Conservation (phyloP, 2,888 invertebrate species). For the Steinernema carpocapsae region DNA sequence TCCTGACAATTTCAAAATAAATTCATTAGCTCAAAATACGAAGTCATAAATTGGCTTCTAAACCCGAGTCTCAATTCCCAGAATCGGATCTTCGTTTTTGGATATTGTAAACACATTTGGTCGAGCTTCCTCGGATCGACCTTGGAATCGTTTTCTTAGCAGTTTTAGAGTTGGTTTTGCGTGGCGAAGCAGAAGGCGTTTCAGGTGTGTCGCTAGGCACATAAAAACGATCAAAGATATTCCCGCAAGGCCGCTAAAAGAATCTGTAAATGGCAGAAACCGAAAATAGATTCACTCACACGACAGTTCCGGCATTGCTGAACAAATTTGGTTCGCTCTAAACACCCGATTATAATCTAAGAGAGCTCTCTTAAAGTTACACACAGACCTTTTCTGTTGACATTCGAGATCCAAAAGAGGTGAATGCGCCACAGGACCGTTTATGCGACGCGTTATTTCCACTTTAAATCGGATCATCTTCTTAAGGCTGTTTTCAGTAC, state of each 20-base stretch:
- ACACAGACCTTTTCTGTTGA: too few relatives aligned
- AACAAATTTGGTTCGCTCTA: background rate
- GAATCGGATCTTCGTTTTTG: background rate
- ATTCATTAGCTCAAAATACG: background rate
- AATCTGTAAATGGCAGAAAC: background rate
- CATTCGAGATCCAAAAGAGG: too few relatives aligned
- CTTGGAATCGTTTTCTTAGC: background rate
- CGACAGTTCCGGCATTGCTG: background rate
- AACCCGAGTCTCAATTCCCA: conserved; percentile 1
- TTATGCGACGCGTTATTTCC: background rate
- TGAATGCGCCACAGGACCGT: too few relatives aligned
- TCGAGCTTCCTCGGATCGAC: background rate
- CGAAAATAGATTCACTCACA: background rate
- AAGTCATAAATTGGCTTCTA: background rate
- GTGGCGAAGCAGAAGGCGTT: background rate
- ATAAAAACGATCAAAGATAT: background rate
- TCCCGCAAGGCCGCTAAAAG: background rate
- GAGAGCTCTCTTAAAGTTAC: too few relatives aligned
- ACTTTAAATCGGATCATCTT: conserved; percentile 18
- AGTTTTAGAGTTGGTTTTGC: background rate
- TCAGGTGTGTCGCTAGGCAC: conserved; percentile 1
- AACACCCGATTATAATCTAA: background rate
- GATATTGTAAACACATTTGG: background rate
- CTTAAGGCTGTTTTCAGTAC: conserved; percentile 4
- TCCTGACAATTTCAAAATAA: background rate